Base-by-base conservation (phyloP, 2,888 invertebrate genomes). In the Spicauda simplicius region DNA sequence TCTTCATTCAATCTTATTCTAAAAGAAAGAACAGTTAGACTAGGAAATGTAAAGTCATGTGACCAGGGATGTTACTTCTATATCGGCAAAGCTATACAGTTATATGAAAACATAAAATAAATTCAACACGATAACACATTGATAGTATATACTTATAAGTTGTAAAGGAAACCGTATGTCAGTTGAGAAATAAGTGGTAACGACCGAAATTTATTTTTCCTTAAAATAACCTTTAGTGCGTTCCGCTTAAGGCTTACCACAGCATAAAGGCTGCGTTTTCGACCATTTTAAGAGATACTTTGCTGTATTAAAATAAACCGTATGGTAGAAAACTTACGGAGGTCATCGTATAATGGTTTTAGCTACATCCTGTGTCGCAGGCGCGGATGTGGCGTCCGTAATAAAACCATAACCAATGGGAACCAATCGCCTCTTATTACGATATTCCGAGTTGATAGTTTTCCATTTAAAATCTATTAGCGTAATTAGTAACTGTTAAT, bases 331-430 rank as follows among this genome's bases (percentile, higher is more conserved):
- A 1, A 0, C 60, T 77, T 80, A 74, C 65, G 68, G 67, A 20
- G 3, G 48, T 10, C 50, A 50, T 45, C n/a, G n/a, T 19, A 57
- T 18, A 14, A 2, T 80, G 73, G 77, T 77, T 53, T 68, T 61
- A 68, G 70, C 69, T 25, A 82, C 83, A 86, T 91, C 91, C 91
- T 89, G 90, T 81, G 83, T 84, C 81, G 81, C 82, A 79, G 80
- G 85, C 82, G 80, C 89, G 91, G 91, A 91, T 91, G 90, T 84
- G 90, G 88, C 79, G 73, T 71, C 71, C 72, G 77, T 71, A 74
- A 71, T 72, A 75, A 73, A 77, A 73, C 76, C 73, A 76, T 77
- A 73, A 72, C 73, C 70, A 72, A 74, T 71, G 71, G 71, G 71
- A 74, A 65, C 70, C 54, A 45, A 59, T 59, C 25, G 53, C 53